Evolutionary conservation across 2,113 vertebrate genomes (phyloP).

Genomic region (Panurus biarmicus): DNA sequence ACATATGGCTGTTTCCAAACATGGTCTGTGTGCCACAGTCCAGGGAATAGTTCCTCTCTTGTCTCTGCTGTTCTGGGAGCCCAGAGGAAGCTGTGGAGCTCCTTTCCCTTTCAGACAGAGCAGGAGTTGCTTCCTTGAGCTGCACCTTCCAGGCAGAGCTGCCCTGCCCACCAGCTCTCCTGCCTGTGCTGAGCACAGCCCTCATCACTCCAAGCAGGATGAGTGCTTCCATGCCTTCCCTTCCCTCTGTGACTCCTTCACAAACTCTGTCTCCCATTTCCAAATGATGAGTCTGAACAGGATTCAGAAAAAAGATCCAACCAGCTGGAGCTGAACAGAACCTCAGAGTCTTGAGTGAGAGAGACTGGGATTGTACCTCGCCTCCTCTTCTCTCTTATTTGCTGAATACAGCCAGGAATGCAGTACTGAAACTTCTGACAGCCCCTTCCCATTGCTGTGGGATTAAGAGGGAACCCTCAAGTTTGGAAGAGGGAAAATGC

Average conservation of each 20-base stretch:
- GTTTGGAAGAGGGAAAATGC: not conserved
- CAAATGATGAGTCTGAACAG: not conserved
- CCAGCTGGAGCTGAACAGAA: not conserved
- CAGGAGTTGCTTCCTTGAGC: not conserved
- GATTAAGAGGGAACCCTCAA: not conserved
- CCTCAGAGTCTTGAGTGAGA: not conserved
- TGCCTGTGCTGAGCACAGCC: not conserved
- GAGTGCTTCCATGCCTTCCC: not conserved
- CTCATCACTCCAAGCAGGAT: rapidly evolving
- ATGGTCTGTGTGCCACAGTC: not conserved
- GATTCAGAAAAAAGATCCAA: not conserved
- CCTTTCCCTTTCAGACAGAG: not conserved
- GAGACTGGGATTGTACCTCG: not conserved
- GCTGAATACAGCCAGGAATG: not conserved
- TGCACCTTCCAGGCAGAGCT: not conserved
- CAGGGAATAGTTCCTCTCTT: not conserved
- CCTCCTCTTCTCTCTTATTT: not conserved
- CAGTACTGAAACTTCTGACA: not conserved
- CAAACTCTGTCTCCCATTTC: not conserved
- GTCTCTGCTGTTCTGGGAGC: not conserved
- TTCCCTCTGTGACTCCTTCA: not conserved
- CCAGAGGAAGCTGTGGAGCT: not conserved
- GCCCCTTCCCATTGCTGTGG: not conserved
- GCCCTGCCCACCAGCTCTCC: not conserved
- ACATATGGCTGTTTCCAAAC: not conserved